Base-by-base conservation (phyloP, 2,113 vertebrate genomes). In the Loxodonta africana region DNA sequence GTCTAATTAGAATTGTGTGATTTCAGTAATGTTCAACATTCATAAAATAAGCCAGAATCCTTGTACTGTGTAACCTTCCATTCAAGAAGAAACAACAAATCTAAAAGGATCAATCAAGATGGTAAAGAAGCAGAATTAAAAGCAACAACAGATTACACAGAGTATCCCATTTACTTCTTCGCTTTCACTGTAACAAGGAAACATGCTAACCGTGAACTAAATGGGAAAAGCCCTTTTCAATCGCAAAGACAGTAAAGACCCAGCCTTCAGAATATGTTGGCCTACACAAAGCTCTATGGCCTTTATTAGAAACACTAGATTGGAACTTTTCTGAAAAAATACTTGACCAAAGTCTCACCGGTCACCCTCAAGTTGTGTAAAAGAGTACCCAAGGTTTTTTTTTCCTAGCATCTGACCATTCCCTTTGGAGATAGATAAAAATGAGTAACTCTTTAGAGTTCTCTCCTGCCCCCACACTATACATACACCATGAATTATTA, bases 1-100 rank as follows among this genome's bases (percentile, higher is more conserved):
- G 23, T 94, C 73, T 91, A 96, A 86, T 84, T 97, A 94, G 63
- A 97, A 95, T 96, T 82, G 62, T 26, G 62, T 94, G 86, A 87
- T 85, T 95, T 96, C 15, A 51, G 60, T 95, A 94, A 95, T 83
- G 37, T 65, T 94, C 15, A 93, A 57, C 83, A 83, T 93, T 96
- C 63, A 88, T 51, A 92, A 96, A 84, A 92, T 44, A 96, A 92
- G 65, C 46, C 60, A 82, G 74, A 96, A 73, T 90, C 44, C 33
- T 77, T 90, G 18, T 53, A 92, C 33, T 67, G 17, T 88, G 10
- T 20, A 88, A 88, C 20, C 15, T 90, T 46, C 26, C 41, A 88
- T 91, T 81, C 33, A 90, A 94, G 62, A 88, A 82, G 8, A 88
- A 90, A 94, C 60, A 97, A 91, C n/a, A n/a, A 84, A 80, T 84